Evolutionary conservation across 1,140 invertebrate genomes (phyloP), one percentile per base, ranked within the genome.

Genomic region (Macrobrachium nipponense): DNA sequence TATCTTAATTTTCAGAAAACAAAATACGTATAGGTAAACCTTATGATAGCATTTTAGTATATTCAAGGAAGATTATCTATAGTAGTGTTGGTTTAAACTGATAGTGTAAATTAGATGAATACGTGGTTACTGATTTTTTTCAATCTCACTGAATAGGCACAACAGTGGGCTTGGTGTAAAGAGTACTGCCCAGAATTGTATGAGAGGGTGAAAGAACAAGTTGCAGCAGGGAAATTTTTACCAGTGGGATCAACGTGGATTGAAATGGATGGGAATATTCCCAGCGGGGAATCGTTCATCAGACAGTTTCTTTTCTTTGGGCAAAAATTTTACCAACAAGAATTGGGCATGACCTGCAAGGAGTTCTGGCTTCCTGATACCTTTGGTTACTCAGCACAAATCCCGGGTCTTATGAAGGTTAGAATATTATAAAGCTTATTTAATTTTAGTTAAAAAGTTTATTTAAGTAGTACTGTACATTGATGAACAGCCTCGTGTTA

Each of bases 321-420:
- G 11, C 93, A 93, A 86, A 81, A 89, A 23, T 93, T 92, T 88
- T 93, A 93, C 87, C 80, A 91, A 86, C 82, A 92, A 88, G 92
- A 93, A 88, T 93, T 93, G 90, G 91, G 91, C 12, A 84, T 91
- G 36, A 87, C 87, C 61, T 90, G 91, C 80, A 90, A 91, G 70
- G 90, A 93, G 90, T 93, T 93, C 88, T 93, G 93, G 93, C 89
- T 93, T n/a, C 93, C 93, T 8, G 93, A 93, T 89, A 93, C 93
- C 43, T 93, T 93, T 90, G 93, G 93, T 5, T 93, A 93, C 90
- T 92, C 93, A 8, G 92, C 91, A 44, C 93, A 93, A 90, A 90
- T 93, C 23, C 93, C 93, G n/a, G 93, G 51, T 10, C 93, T 93
- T 51, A 92, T 93, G 90, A 90, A 90, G 88, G 90, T 90, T 87